These are phyloP conservation scores for Nothocercus nigrocapillus DNA, from an alignment of 2,113 vertebrate genomes.

Conservation along the genomic window DNA sequence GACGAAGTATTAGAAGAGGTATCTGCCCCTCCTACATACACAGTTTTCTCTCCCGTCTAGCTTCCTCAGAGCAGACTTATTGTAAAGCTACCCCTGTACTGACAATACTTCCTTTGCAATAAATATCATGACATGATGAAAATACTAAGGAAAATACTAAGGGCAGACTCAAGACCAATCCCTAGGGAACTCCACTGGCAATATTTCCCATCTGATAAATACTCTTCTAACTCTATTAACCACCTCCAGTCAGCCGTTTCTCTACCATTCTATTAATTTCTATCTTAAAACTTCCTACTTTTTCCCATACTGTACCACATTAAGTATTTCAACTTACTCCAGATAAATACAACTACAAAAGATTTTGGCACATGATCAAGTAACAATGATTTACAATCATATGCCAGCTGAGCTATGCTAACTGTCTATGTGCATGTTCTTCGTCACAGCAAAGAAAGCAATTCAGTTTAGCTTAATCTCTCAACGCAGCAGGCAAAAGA, in stretches of 20 bases:
- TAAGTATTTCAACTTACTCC: neutral
- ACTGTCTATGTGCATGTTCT: neutral
- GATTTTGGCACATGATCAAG: accelerated
- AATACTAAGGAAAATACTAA: neutral
- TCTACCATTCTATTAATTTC: neutral
- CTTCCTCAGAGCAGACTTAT: neutral
- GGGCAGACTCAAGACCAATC: neutral
- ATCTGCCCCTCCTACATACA: neutral
- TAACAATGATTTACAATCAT: neutral
- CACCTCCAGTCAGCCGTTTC: neutral
- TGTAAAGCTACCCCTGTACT: neutral
- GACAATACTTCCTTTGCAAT: neutral
- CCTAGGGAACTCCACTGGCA: neutral
- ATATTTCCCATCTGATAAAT: neutral
- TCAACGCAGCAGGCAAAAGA: neutral
- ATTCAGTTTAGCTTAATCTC: neutral
- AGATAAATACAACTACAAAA: neutral
- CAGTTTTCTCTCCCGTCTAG: neutral
- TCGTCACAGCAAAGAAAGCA: neutral
- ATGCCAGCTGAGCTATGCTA: neutral
- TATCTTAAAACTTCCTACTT: neutral
- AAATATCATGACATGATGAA: neutral
- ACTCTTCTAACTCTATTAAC: neutral
- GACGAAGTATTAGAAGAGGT: neutral
- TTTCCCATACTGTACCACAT: neutral